phyloP scores from a whole-genome alignment of 2,113 vertebrate genomes.

The Cettia cetti region DNA sequence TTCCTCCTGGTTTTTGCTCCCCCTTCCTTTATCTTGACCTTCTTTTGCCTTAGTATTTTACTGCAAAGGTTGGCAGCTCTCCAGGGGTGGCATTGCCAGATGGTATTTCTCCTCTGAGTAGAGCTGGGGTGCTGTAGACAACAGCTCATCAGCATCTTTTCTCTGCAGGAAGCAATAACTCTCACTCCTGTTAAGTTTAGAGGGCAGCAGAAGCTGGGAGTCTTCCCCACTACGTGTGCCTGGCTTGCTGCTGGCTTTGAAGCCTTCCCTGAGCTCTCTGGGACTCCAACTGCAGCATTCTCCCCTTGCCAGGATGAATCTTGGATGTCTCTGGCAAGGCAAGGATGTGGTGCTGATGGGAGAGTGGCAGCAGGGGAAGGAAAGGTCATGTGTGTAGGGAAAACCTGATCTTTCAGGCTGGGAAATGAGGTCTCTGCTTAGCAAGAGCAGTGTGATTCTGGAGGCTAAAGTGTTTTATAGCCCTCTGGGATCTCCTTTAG shows the following conservation, averaged over 20 bases:
- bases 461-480: slow-evolving; percentile 23
- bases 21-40: slow-evolving; percentile 46
- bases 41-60: slow-evolving; percentile 24
- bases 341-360: not conserved
- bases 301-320: not conserved
- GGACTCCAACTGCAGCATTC: not conserved
- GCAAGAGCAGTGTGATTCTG: not conserved
- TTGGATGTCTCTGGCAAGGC: not conserved
- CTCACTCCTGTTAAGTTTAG: not conserved
- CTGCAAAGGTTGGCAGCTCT: slow-evolving; percentile 60
- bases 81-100: slow-evolving; percentile 54
- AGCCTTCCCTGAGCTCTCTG: not conserved
- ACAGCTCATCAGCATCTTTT: slow-evolving; percentile 50
- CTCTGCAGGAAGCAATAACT: slow-evolving; percentile 20
- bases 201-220: not conserved
- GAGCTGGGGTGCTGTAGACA: slow-evolving; percentile 38
- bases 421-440: not conserved
- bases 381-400: not conserved
- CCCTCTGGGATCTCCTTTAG: slow-evolving; percentile 13
- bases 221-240: not conserved
- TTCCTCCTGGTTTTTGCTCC: not conserved
- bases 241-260: not conserved
- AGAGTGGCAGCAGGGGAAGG: not conserved
- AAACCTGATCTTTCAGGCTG: not conserved
- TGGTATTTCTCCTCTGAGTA: slow-evolving; percentile 48